A percentile compares a stretch with the other conserved stretches of the same genome.
Conservation (phyloP, 2,113 vertebrate genomes). For the Charina bottae region DNA sequence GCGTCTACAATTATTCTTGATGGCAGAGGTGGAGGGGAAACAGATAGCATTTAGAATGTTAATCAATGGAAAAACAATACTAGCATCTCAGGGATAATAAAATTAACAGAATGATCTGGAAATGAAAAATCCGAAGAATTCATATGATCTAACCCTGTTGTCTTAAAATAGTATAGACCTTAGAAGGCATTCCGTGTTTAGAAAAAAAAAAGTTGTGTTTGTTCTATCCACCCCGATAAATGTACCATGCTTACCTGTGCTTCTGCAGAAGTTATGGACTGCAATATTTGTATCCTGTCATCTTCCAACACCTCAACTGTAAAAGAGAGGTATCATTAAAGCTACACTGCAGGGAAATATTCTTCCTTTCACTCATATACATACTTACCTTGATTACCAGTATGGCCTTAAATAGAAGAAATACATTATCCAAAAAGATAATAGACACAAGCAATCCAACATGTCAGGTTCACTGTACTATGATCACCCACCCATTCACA, state of each 20-base stretch:
- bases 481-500: neutral
- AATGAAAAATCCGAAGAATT: neutral
- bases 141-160: neutral
- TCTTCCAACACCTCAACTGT: conserved; percentile 76
- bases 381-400: neutral
- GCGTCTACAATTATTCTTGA: neutral
- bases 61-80: neutral
- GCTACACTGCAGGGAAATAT: neutral
- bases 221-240: neutral
- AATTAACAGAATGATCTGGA: neutral
- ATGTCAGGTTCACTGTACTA: neutral
- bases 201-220: neutral
- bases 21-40: neutral
- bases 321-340: conserved; percentile 46
- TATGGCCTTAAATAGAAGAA: neutral
- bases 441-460: neutral
- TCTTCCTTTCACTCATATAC: neutral
- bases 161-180: neutral
- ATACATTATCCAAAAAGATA: neutral
- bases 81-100: neutral
- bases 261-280: conserved; percentile 67
- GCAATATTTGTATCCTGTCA: conserved; percentile 80
- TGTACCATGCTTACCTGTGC: conserved; percentile 69
- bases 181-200: neutral
- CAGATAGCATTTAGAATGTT: neutral